Percentiles rank a stretch among this genome's conserved stretches.
These are phyloP conservation scores for Brenthis daphne DNA, from an alignment of 2,888 invertebrate genomes.

Conservation along the genomic window DNA sequence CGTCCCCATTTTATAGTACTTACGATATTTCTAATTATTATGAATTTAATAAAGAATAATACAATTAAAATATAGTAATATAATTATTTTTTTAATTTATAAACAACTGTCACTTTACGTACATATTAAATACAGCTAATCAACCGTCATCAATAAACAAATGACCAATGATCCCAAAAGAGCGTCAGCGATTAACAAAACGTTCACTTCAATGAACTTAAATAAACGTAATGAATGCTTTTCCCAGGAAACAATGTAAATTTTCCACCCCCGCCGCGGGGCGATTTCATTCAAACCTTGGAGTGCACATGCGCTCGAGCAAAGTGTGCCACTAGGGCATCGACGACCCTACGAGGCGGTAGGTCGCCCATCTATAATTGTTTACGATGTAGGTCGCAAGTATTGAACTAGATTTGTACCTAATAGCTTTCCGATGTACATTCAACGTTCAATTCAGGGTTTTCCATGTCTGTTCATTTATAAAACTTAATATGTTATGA, in stretches of 20 bases:
- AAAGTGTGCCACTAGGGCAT: slow-evolving; percentile 73
- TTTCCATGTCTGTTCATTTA: not conserved
- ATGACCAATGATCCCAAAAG: not conserved
- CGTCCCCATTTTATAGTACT: not conserved
- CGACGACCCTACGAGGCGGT: slow-evolving; percentile 58
- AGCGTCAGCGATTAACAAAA: not conserved
- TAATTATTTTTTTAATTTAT: too few relatives aligned
- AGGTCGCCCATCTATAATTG: slow-evolving; percentile 57
- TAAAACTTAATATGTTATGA: not conserved
- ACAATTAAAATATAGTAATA: too few relatives aligned
- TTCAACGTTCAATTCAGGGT: not conserved
- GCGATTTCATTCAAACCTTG: slow-evolving; percentile 51
- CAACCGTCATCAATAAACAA: too few relatives aligned
- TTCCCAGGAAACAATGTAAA: slow-evolving; percentile 25
- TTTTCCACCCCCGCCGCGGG: slow-evolving; percentile 30
- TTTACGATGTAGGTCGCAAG: slow-evolving; percentile 60
- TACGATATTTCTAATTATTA: not conserved
- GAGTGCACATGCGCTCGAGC: slow-evolving; percentile 62
- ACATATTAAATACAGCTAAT: too few relatives aligned
- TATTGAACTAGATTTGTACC: slow-evolving; percentile 40
- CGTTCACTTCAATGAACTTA: not conserved
- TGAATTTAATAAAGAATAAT: too few relatives aligned
- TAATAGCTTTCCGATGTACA: not conserved
- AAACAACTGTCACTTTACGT: too few relatives aligned
- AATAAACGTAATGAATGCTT: not conserved